A percentile compares a stretch with the other conserved stretches of the same genome.
These are phyloP conservation scores for Elaphurus davidianus DNA, from an alignment of 2,113 vertebrate genomes.

Conservation along the genomic window DNA sequence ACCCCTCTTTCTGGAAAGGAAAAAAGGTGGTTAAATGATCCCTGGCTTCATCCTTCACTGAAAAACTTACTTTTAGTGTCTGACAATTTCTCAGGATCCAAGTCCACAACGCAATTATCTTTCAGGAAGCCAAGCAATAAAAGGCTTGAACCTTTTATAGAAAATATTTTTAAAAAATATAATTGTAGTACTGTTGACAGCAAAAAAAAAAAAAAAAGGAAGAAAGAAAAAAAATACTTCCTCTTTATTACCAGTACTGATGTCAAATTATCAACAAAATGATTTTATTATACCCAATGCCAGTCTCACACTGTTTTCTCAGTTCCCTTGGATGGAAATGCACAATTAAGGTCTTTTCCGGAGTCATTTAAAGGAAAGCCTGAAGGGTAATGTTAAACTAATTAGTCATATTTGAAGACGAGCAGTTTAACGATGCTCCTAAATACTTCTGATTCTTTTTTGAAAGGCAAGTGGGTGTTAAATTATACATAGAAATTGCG, in stretches of 20 bases:
- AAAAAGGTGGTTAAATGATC: background rate
- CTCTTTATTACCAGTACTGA: constrained; percentile 40
- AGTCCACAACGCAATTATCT: background rate
- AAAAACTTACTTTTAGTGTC: background rate
- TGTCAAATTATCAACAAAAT: constrained; percentile 57
- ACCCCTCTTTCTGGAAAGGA: background rate
- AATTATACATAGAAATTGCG: constrained; percentile 56
- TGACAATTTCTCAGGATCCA: background rate
- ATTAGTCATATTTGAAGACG: constrained; percentile 65
- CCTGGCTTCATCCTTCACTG: background rate
- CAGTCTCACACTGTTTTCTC: background rate
- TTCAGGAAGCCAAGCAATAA: constrained; percentile 21
- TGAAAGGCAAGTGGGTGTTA: constrained; percentile 64
- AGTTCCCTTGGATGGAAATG: constrained; percentile 27
- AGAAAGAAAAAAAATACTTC: background rate
- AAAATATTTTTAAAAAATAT: constrained; percentile 27
- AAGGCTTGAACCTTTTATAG: background rate
- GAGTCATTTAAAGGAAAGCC: constrained; percentile 48
- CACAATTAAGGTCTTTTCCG: constrained; percentile 43
- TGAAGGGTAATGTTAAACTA: constrained; percentile 53
- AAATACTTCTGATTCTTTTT: constrained; percentile 63
- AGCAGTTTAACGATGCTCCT: constrained; percentile 31
- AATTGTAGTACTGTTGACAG: constrained; percentile 20
- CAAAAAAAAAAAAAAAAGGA: background rate
- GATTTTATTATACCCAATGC: constrained; percentile 50